Evolutionary conservation across 2,888 invertebrate genomes (phyloP), one percentile per base, ranked within the genome.

Genomic region (Troglohyphantes excavatus): DNA sequence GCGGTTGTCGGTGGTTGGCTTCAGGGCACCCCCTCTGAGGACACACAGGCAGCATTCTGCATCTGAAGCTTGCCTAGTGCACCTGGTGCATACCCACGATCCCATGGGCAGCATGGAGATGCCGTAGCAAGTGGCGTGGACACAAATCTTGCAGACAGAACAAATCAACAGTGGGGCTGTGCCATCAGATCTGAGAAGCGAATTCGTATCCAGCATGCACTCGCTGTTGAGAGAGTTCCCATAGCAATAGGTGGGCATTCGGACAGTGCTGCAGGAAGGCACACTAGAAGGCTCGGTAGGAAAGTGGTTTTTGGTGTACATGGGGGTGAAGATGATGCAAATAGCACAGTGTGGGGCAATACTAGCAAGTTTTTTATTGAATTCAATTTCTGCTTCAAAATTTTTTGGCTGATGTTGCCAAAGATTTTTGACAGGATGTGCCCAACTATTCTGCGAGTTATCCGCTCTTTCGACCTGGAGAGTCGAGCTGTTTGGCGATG

Each of bases 331-430:
- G 11, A 95, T 93, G 3, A 94, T 93, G 92, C 95, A 96, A 17
- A 96, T 93, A 13, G 94, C 93, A 93, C 95, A 95, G 92, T 95
- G 94, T 0, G 95, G 95, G n/a, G 93, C 93, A 75, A 94, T 93
- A 61, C 93, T 93, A 84, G 95, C 94, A 93, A 94, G 94, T 83
- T 93, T 94, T 78, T 93, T 92, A 92, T 95, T 95, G 93, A 94
- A 95, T 0, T 93, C 93, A 90, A 93, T 93, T 86, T 95, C 94
- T 1, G 94, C 93, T 5, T 94, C 93, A 81, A 94, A 93, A 91
- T 94, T 93, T 0, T 92, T 92, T n/a, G 93, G 92, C 67, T 93
- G 93, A 27, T 94, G 93, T 91, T 93, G 94, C 91, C 95, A 93
- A 92, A 95, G 93, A 13, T 93, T 93, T 2, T 92, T 91, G 61